These are phyloP conservation scores for Berghia stephanieae DNA, from an alignment of 1,140 invertebrate species.

Conservation along the genomic window DNA sequence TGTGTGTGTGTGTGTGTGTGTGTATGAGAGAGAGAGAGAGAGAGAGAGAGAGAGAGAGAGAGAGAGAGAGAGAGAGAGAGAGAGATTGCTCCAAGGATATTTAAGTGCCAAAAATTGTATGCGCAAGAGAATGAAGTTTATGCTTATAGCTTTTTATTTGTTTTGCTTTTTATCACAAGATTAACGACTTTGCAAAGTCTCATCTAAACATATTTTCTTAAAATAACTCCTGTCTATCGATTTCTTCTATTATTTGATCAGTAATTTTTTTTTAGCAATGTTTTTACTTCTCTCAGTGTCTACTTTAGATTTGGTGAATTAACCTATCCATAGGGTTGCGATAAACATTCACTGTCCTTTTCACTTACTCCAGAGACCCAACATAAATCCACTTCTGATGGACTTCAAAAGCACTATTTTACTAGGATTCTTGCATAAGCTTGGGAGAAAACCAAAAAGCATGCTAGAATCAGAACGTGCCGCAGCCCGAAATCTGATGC, in stretches of 20 bases:
- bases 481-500: too few species aligned
- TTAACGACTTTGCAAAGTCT: not conserved
- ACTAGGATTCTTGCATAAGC: too few species aligned
- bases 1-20: not conserved
- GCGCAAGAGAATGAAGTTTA: too few species aligned
- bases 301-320: not conserved
- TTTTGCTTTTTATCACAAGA: not conserved
- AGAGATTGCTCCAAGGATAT: too few species aligned
- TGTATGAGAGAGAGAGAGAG: not conserved
- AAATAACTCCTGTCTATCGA: not conserved
- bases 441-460: too few species aligned
- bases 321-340: too few species aligned
- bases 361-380: too few species aligned
- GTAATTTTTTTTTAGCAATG: not conserved
- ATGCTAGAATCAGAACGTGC: too few species aligned
- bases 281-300: not conserved
- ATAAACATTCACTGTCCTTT: too few species aligned
- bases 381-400: too few species aligned
- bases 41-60: conserved; percentile 12
- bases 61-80: conserved; percentile 12
- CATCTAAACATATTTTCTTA: not conserved
- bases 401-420: too few species aligned
- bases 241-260: not conserved
- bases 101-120: too few species aligned
- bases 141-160: not conserved